Evolutionary conservation across 2,113 vertebrate species (phyloP).

Genomic region (Hipposideros armiger): DNA sequence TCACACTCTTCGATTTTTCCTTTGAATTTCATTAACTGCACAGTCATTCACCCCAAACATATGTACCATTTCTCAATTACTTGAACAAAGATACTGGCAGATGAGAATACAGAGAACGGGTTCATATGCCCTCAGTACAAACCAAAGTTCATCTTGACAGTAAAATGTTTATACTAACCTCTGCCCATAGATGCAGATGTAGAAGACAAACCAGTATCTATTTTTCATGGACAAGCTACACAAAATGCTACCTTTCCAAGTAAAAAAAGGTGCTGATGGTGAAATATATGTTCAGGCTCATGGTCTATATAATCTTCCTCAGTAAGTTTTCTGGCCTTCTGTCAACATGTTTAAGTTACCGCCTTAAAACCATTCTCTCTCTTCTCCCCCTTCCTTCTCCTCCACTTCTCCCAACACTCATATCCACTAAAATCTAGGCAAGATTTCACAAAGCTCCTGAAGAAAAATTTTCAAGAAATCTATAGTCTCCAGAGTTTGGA

Average conservation of each 20-base stretch:
- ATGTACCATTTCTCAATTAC: background rate
- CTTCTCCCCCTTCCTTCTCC: background rate
- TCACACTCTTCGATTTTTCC: background rate
- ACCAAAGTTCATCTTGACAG: background rate
- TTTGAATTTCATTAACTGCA: background rate
- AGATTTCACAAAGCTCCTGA: slow-evolving; percentile 50
- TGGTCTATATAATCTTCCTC: background rate
- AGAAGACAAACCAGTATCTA: background rate
- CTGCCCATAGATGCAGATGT: background rate
- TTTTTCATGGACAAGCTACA: background rate
- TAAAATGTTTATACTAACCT: slow-evolving; percentile 2
- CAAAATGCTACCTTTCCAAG: slow-evolving; percentile 56
- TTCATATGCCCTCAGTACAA: background rate
- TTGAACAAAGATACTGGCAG: slow-evolving; percentile 2
- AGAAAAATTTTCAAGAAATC: slow-evolving; percentile 7
- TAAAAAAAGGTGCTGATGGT: background rate
- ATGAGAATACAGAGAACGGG: background rate
- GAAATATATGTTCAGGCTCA: background rate
- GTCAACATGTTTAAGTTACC: slow-evolving; percentile 1
- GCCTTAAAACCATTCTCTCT: background rate
- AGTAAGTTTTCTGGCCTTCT: background rate
- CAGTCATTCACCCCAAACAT: background rate
- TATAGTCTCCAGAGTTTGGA: background rate
- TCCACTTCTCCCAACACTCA: background rate
- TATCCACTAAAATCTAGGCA: background rate